These are phyloP conservation scores for Orbicella faveolata DNA, from an alignment of 64 coral and sea anemone species.

Conservation along the genomic window DNA sequence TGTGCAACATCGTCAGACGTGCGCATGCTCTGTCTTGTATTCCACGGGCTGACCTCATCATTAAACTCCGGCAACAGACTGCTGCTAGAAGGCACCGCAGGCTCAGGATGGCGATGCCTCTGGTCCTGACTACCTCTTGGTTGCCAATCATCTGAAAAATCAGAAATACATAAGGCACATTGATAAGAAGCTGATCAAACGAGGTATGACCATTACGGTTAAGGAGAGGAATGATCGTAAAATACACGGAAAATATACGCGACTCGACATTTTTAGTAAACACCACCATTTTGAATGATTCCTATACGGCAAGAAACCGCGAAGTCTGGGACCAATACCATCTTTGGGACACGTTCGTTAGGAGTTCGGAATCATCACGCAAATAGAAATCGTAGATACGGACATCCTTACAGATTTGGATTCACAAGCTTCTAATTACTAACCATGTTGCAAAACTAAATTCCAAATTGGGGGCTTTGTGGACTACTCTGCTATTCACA, in stretches of 20 bases:
- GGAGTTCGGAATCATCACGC: no score
- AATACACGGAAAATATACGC: background rate
- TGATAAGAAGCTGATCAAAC: background rate
- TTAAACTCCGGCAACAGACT: slow-evolving; percentile 14
- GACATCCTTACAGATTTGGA: no score
- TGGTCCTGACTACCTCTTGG: background rate
- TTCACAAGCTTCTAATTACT: no score
- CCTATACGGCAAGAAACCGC: no score
- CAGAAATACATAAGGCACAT: background rate
- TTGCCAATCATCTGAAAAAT: background rate
- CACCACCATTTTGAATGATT: no score
- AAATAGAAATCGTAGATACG: no score
- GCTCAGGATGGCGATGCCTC: background rate
- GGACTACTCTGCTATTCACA: background rate
- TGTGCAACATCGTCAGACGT: slow-evolving; percentile 85
- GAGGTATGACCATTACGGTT: background rate
- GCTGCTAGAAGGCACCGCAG: background rate
- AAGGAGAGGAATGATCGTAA: background rate
- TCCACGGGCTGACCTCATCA: slow-evolving; percentile 76
- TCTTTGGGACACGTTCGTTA: no score
- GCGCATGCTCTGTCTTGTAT: slow-evolving; percentile 59
- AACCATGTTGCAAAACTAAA: no score
- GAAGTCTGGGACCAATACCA: no score
- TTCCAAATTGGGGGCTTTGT: no score
- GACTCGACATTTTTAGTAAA: no score